Base-by-base conservation (phyloP, 1,140 invertebrate genomes). In the Cylas formicarius region DNA sequence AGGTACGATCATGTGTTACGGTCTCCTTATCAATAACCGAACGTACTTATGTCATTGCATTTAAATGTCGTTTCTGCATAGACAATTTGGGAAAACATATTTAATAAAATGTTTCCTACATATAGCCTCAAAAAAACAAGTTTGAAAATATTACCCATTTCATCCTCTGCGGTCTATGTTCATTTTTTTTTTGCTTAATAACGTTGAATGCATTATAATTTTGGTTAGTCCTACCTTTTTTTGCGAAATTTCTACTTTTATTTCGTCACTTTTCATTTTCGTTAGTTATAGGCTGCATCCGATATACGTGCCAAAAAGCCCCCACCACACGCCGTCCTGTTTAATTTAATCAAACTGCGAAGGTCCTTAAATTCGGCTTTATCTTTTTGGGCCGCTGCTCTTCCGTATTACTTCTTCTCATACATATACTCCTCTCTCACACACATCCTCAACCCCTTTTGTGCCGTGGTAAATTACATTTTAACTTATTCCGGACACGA, bases 331-430 rank as follows among this genome's bases (percentile, higher is more conserved):
- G 11, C 22, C 17, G 24, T 17, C 34, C 34, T 22, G 24, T 36
- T 36, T 36, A 36, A 36, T 36, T 36, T 36, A 36, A 36, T 36
- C 16, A 36, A 23, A 36, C 24, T 7, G 20, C n/a, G 34, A 36
- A 36, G 24, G 34, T 36, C 34, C 34, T 36, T 36, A 36, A 36
- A 36, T 36, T 36, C 16, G n/a, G 34, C 34, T 36, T 36, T 36
- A 36, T 36, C 34, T 36, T 36, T 36, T 36, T 36, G 34, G 34
- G 24, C 34, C 34, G 34, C 34, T 36, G 34, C n/a, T 28, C 16
- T 28, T 28, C 27, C 24, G 8, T 8, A 9, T 26, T 28, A 28
- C 27, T 28, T 11, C 27, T 28, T 2, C 27, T 3, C 27, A 28
- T 28, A 11, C 16, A 28, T n/a, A n/a, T n/a, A n/a, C n/a, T n/a